phyloP scores from a whole-genome alignment of 2,888 invertebrate genomes.

The Sarcophaga subvicina region DNA sequence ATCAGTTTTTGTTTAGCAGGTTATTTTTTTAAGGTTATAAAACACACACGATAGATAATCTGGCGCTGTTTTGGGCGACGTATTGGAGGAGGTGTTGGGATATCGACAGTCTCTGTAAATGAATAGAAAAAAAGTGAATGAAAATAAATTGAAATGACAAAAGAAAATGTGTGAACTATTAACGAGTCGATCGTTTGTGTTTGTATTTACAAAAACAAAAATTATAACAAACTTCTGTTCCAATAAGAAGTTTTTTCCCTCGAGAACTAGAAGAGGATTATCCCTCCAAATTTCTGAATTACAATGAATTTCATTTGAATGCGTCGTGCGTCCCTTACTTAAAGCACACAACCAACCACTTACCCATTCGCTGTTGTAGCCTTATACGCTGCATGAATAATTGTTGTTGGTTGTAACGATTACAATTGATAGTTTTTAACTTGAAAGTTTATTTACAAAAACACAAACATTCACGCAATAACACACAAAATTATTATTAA shows the following conservation, averaged over 20 bases:
- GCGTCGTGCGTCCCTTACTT: background rate
- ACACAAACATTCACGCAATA: too few relatives aligned
- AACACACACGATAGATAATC: too few relatives aligned
- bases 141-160: conserved; percentile 45
- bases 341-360: background rate
- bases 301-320: conserved; percentile 1
- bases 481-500: too few relatives aligned
- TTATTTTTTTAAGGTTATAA: conserved; percentile 41
- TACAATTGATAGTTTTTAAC: too few relatives aligned
- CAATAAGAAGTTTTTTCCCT: background rate
- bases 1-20: background rate
- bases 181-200: background rate
- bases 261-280: background rate
- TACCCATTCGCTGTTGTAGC: background rate
- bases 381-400: background rate
- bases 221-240: background rate
- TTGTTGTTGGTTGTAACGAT: background rate
- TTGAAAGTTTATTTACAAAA: too few relatives aligned
- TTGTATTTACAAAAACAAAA: conserved; percentile 7
- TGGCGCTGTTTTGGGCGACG: conserved; percentile 10
- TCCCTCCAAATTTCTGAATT: conserved; percentile 14
- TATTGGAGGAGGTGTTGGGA: background rate
- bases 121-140: conserved; percentile 28
- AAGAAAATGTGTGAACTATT: conserved; percentile 55
- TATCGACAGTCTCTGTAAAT: conserved; percentile 38